Percentiles rank a stretch among this genome's conserved stretches.
Evolutionary conservation across 2,797 vertebrate genomes (phyloP).

Genomic region (Manis javanica): DNA sequence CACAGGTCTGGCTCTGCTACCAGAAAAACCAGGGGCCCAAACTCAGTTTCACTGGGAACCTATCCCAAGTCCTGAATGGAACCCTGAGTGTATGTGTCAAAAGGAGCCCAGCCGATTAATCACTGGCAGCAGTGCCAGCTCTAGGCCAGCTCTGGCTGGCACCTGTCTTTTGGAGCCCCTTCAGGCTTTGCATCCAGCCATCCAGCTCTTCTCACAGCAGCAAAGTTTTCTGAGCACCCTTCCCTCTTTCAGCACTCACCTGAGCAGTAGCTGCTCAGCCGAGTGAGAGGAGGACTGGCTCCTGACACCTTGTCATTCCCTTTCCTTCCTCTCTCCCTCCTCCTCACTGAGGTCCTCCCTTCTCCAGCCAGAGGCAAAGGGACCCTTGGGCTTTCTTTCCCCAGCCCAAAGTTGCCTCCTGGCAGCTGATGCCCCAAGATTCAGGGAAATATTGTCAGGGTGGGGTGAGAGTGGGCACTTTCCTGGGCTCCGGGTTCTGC

Average conservation of each 20-base stretch:
- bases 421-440: neutral
- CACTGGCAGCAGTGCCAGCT: neutral
- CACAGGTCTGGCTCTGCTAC: conserved; percentile 11
- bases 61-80: neutral
- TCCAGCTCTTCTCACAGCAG: neutral
- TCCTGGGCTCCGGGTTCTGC: conserved; percentile 53
- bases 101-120: conserved; percentile 33
- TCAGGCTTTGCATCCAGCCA: neutral
- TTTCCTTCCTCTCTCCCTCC: neutral
- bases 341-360: neutral
- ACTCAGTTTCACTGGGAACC: conserved; percentile 47
- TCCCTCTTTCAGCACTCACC: neutral
- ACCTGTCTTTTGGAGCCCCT: neutral
- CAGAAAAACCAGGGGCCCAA: neutral
- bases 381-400: neutral
- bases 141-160: neutral
- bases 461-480: conserved; percentile 47
- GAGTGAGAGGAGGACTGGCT: neutral
- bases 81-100: neutral
- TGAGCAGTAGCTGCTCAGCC: neutral
- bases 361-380: neutral
- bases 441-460: conserved; percentile 52
- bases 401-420: neutral
- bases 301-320: neutral
- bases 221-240: neutral